Percentiles rank a stretch among this genome's conserved stretches.
phyloP scores from a whole-genome alignment of 2,888 invertebrate genomes.

The Dione juno region DNA sequence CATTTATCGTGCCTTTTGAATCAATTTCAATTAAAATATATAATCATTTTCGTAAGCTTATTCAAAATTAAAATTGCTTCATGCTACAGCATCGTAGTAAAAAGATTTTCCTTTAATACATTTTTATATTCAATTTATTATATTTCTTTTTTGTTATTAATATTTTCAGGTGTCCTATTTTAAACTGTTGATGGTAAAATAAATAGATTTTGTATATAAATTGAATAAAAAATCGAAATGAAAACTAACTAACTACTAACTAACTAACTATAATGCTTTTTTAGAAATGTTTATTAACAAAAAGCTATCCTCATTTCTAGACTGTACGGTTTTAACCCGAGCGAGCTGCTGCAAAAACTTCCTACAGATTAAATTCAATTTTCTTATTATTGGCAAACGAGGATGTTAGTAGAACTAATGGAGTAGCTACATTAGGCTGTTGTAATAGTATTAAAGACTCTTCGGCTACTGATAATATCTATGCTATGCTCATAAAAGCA shows the following conservation, averaged over 20 bases:
- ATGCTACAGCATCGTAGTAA: neutral
- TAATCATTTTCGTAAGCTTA: constrained; percentile 10
- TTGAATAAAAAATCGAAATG: neutral
- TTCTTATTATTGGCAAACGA: constrained; percentile 27
- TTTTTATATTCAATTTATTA: neutral
- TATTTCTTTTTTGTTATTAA: too few species aligned
- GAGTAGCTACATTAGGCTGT: constrained; percentile 26
- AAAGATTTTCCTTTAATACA: neutral
- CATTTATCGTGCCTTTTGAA: constrained; percentile 3
- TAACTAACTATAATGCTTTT: too few species aligned
- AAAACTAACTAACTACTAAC: neutral
- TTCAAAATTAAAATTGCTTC: constrained; percentile 16
- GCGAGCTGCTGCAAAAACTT: constrained; percentile 14
- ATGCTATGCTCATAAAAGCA: constrained; percentile 27
- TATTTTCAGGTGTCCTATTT: neutral
- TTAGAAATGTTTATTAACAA: too few species aligned
- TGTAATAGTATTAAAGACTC: constrained; percentile 30
- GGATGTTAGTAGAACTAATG: constrained; percentile 31
- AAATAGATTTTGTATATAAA: neutral
- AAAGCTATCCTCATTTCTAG: neutral
- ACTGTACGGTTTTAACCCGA: neutral
- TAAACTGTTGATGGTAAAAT: neutral
- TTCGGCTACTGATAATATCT: constrained; percentile 36
- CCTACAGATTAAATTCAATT: constrained; percentile 23
- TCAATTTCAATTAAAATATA: constrained; percentile 22